Conservation (phyloP, 2,797 vertebrate genomes). For the Ispidina lecontei region DNA sequence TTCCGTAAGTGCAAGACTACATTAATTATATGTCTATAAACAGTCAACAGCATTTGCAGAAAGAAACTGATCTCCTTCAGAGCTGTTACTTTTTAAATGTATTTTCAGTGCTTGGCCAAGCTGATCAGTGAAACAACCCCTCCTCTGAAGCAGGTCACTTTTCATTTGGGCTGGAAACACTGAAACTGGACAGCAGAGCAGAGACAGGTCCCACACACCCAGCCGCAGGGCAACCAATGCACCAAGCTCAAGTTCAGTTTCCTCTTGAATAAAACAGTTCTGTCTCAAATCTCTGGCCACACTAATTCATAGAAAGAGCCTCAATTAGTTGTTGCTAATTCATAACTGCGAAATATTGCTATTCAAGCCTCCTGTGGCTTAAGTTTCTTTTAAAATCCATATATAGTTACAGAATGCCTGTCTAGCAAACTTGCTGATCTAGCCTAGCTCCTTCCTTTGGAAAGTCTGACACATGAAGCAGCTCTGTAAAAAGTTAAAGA, state of each 20-base stretch:
- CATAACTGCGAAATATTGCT: background rate
- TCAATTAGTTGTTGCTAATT: background rate
- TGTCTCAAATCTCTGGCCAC: background rate
- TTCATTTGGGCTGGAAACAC: background rate
- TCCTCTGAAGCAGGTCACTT: background rate
- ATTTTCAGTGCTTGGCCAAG: background rate
- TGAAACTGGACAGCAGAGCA: background rate
- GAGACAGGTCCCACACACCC: background rate
- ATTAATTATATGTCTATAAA: conserved; percentile 49
- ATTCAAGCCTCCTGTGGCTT: background rate
- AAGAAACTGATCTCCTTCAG: background rate
- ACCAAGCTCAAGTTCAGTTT: background rate
- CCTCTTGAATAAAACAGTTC: background rate
- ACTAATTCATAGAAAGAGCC: background rate
- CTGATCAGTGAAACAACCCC: background rate
- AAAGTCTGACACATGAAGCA: conserved; percentile 9
- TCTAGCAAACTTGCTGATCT: background rate
- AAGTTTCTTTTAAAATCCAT: background rate
- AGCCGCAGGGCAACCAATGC: fast-evolving
- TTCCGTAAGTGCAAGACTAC: conserved; percentile 30
- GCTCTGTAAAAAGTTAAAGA: conserved; percentile 21
- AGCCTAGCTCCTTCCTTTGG: background rate
- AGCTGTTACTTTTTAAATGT: background rate
- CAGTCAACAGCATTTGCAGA: background rate
- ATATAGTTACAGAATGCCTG: background rate